These are phyloP conservation scores for Emydoidea blandingii DNA, from an alignment of 2,797 vertebrate species.

Conservation along the genomic window DNA sequence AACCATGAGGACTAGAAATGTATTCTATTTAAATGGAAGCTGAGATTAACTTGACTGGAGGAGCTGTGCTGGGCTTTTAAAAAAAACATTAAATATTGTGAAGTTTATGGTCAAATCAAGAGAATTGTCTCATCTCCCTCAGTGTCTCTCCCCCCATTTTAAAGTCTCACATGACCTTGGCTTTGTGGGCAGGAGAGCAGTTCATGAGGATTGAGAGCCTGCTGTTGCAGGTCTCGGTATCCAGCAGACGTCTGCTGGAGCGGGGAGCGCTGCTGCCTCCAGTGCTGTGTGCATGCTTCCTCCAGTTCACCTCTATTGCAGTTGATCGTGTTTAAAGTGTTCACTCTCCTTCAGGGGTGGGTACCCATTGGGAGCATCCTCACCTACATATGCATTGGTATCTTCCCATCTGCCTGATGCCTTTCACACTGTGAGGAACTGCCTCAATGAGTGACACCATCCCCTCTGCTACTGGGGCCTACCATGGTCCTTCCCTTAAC, in stretches of 20 bases:
- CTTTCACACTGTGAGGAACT: not conserved
- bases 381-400: not conserved
- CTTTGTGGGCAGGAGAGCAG: not conserved
- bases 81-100: not conserved
- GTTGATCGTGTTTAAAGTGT: not conserved
- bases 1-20: not conserved
- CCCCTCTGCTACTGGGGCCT: not conserved
- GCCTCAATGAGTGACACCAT: not conserved
- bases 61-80: not conserved
- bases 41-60: not conserved
- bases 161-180: not conserved
- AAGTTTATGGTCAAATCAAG: not conserved
- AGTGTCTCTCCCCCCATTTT: not conserved
- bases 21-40: not conserved
- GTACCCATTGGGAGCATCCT: not conserved
- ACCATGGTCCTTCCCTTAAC: not conserved
- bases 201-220: not conserved
- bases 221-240: not conserved
- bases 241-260: not conserved
- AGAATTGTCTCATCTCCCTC: not conserved
- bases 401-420: not conserved
- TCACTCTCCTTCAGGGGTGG: not conserved
- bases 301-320: not conserved
- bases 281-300: not conserved
- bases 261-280: not conserved